Base-by-base conservation (phyloP, 2,888 invertebrate species). In the Uloborus plumipes region DNA sequence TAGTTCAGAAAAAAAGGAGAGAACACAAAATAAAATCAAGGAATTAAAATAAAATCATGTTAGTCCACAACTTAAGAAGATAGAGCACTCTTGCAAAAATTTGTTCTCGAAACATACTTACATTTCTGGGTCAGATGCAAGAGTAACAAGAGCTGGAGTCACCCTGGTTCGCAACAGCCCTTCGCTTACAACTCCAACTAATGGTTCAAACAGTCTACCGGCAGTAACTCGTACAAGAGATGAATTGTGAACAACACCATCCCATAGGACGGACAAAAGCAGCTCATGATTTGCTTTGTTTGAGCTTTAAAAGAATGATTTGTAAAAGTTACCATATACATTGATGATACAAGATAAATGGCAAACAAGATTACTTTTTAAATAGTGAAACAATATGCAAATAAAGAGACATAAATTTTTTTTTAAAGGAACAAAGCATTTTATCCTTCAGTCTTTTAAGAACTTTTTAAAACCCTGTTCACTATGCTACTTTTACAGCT, bases 121-220 rank as follows among this genome's bases (percentile, higher is more conserved):
- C 92, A 92, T 89, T 87, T 93, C 93, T 81, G 91, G 90, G 88
- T 94, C 93, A 87, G 91, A 92, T 53, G 93, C 93, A 55, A 94
- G 89, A 0, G 93, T 93, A 61, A 93, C 92, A 26, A 93, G 90
- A 31, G 93, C 93, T n/a, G 93, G 93, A 26, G 92, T 91, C 59
- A 93, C 90, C 87, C 92, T 91, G 6, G 91, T 89, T 50, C 91
- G 91, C 18, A 93, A 89, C 74, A 92, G 88, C 62, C 89, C 89
- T 84, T 93, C 92, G 72, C 90, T 90, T 66, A 92, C 90, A 64
- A 89, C 89, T 64, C 90, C 90, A 75, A 92, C 90, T 49, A 92
- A 89, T 53, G 91, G 88, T 84, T 91, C 91, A 88, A 93, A 92
- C 72, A 93, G 88, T 58, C 90, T 89, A 14, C 92, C 92, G 0